Evolutionary conservation across 1,140 invertebrate genomes (phyloP), one percentile per base, ranked within the genome.

Genomic region (Melitaea cinxia): DNA sequence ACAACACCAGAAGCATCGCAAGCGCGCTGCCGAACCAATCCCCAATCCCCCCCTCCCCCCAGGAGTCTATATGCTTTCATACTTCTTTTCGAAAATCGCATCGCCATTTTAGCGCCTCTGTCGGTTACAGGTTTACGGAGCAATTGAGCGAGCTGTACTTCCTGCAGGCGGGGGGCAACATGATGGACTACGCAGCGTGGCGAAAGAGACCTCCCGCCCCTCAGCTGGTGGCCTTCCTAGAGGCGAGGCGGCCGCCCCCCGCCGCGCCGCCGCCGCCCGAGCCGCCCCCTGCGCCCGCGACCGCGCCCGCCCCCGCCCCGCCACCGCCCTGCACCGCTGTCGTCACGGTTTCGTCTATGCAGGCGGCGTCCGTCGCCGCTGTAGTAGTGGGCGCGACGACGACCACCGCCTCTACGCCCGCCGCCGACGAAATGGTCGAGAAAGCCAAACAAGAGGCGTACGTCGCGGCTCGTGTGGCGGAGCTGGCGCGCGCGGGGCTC

Each of bases 381-480:
- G 14, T 42, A 42, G 37, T 37, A 28, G 19, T 10, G 28, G 14
- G 23, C 14, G 6, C 53, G 24, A 33, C 60, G n/a, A 0, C 42
- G 0, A 19, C 52, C 0, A 14, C 64, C 17, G 7, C 37, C 12
- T 30, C 37, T 17, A 42, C 37, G 15, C 37, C 60, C 15, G 35
- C 72, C 17, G 70, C 73, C 21, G 78, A 82, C 65, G 82, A 87
- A 71, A 78, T 83, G 82, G 79, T 86, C 52, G 82, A 87, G 66
- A 83, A 83, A 72, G 87, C 85, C 0, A 98, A 97, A 91, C 96
- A 98, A 92, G 98, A 99, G 92, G 98, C 97, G 10, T 95, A 97
- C 89, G 96, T 99, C 28, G 95, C 99, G 92, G 96, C 98, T 83
- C 94, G 97, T 80, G 96, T 99, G 75, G 93, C 94, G 19, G 97